Conservation (phyloP, 2,797 vertebrate species). For the Adelosebastes latens region DNA sequence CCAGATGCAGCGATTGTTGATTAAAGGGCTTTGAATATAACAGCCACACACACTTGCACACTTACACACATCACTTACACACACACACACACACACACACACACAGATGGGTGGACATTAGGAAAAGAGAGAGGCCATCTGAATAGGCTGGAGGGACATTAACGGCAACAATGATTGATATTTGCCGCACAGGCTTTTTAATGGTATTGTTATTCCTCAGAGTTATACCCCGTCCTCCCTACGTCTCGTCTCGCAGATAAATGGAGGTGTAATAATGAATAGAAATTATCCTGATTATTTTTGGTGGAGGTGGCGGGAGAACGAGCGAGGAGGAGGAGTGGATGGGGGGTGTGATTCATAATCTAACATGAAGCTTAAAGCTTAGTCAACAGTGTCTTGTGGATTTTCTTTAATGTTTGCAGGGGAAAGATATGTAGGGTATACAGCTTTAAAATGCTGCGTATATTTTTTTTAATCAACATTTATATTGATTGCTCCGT, state of each 20-base stretch:
- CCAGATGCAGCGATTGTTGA: slow-evolving; percentile 97
- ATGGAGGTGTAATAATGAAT: slow-evolving; percentile 83
- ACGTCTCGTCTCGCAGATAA: slow-evolving; percentile 78
- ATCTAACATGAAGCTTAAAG: slow-evolving; percentile 52
- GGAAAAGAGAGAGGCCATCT: slow-evolving; percentile 91
- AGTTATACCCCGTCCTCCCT: slow-evolving; percentile 83
- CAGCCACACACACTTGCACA: slow-evolving; percentile 48
- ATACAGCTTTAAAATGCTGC: not conserved
- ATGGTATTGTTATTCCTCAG: slow-evolving; percentile 95
- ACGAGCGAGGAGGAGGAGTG: slow-evolving; percentile 6
- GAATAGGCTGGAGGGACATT: slow-evolving; percentile 94
- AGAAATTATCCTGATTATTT: slow-evolving; percentile 81
- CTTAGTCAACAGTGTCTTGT: slow-evolving; percentile 59
- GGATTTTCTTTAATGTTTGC: slow-evolving; percentile 15
- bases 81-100: slow-evolving; percentile 81
- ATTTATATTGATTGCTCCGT: not conserved
- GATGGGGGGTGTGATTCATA: slow-evolving; percentile 48
- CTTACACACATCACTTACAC: slow-evolving; percentile 77
- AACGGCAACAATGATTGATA: slow-evolving; percentile 98
- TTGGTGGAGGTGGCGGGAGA: slow-evolving; percentile 62
- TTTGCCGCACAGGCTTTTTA: slow-evolving; percentile 89
- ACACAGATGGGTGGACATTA: slow-evolving; percentile 95
- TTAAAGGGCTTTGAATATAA: slow-evolving; percentile 92
- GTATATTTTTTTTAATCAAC: not conserved
- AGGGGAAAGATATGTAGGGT: not conserved